Percentiles rank a stretch among this genome's conserved stretches.
phyloP scores from a whole-genome alignment of 1,140 invertebrate genomes.

The Drosophila hydei region DNA sequence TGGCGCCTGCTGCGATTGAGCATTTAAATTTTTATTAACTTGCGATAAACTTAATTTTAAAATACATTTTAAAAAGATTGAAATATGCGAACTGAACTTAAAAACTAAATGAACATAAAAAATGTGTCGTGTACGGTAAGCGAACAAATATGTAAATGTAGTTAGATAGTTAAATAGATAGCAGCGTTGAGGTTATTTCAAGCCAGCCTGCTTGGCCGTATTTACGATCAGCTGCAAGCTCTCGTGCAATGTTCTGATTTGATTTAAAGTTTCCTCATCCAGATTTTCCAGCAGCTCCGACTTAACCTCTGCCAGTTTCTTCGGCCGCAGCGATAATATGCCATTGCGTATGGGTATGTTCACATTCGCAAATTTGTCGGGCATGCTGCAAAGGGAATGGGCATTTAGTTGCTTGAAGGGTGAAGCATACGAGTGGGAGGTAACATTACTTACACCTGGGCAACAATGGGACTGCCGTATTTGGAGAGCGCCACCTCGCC shows the following conservation, averaged over 20 bases:
- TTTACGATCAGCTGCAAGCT: constrained; percentile 76
- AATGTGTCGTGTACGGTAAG: constrained; percentile 1
- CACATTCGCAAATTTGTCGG: constrained; percentile 85
- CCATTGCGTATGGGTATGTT: constrained; percentile 86
- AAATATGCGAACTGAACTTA: constrained; percentile 5
- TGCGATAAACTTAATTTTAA: constrained; percentile 26
- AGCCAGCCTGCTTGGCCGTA: constrained; percentile 61
- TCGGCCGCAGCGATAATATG: constrained; percentile 75
- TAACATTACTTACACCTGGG: constrained; percentile 74
- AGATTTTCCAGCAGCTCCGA: constrained; percentile 67
- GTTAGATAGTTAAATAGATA: neutral
- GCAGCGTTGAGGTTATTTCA: constrained; percentile 56
- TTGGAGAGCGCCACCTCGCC: constrained; percentile 87
- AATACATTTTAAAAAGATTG: constrained; percentile 27
- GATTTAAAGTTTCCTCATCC: constrained; percentile 66
- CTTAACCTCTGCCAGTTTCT: constrained; percentile 61
- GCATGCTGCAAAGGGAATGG: constrained; percentile 47
- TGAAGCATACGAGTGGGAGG: neutral
- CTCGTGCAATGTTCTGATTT: constrained; percentile 72
- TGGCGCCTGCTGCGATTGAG: constrained; percentile 3
- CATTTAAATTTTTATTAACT: constrained; percentile 35
- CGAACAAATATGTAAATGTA: neutral
- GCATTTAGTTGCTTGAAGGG: neutral
- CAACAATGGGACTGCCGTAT: constrained; percentile 86
- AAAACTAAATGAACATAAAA: constrained; percentile 23